Evolutionary conservation across 2,113 vertebrate genomes (phyloP).

Genomic region (Tursiops truncatus): DNA sequence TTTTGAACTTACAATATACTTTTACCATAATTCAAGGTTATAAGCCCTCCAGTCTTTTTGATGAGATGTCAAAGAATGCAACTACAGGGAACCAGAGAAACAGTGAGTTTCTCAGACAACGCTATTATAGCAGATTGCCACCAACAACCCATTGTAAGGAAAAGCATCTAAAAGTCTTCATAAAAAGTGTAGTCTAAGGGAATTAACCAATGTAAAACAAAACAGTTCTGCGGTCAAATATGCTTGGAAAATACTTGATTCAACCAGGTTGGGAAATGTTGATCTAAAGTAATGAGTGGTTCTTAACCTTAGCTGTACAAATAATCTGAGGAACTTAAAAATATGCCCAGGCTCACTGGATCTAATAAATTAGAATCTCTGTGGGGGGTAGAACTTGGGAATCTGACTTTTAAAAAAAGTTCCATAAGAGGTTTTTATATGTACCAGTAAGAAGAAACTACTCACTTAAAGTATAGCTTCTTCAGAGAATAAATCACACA

Average conservation of each 20-base stretch:
- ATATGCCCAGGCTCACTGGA: not conserved
- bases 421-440: not conserved
- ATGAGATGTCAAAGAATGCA: not conserved
- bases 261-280: constrained; percentile 16
- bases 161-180: constrained; percentile 28
- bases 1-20: not conserved
- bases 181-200: not conserved
- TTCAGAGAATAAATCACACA: constrained; percentile 10
- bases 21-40: constrained; percentile 13
- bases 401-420: not conserved
- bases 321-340: constrained; percentile 16
- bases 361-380: not conserved
- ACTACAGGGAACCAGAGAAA: not conserved
- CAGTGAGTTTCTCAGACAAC: not conserved
- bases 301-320: constrained; percentile 18
- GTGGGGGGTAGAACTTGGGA: not conserved
- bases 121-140: not conserved
- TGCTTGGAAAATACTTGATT: constrained; percentile 19
- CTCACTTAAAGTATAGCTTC: not conserved
- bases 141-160: not conserved
- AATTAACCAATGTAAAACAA: not conserved
- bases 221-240: not conserved
- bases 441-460: not conserved
- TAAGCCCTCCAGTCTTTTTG: not conserved
- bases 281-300: not conserved